Conservation (phyloP, 1,140 invertebrate species). For the Penaeus vannamei region DNA sequence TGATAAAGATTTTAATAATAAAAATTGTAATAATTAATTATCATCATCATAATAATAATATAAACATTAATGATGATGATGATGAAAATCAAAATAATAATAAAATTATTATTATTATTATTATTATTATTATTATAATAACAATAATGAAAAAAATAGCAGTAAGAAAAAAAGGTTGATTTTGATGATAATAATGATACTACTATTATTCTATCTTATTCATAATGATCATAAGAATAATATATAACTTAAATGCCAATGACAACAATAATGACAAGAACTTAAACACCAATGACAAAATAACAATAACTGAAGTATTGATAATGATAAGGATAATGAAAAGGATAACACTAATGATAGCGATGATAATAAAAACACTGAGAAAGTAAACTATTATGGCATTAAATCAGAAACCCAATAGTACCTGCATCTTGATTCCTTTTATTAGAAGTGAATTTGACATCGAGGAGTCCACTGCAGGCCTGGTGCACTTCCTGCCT, state of each 20-base stretch:
- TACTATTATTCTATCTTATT: too few relatives aligned
- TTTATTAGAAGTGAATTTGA: conserved; percentile 40
- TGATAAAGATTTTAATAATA: background rate
- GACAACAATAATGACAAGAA: too few relatives aligned
- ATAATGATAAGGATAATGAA: background rate
- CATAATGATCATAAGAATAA: too few relatives aligned
- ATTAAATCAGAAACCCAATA: background rate
- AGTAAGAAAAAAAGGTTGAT: too few relatives aligned
- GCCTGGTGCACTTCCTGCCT: conserved; percentile 18
- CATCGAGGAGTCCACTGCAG: background rate
- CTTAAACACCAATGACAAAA: background rate
- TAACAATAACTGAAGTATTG: background rate
- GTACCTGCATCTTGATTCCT: conserved; percentile 32
- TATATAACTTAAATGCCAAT: too few relatives aligned
- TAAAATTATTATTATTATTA: too few relatives aligned
- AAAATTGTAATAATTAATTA: background rate
- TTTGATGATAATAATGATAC: too few relatives aligned
- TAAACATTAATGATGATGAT: too few relatives aligned
- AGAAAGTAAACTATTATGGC: too few relatives aligned
- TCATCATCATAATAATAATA: background rate
- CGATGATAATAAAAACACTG: background rate
- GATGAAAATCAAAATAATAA: too few relatives aligned
- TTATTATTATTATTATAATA: too few relatives aligned
- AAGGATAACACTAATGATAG: background rate
- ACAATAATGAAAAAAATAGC: too few relatives aligned